These are phyloP conservation scores for Coptodon bakossiorum DNA, from an alignment of 2,113 vertebrate species.

Conservation along the genomic window DNA sequence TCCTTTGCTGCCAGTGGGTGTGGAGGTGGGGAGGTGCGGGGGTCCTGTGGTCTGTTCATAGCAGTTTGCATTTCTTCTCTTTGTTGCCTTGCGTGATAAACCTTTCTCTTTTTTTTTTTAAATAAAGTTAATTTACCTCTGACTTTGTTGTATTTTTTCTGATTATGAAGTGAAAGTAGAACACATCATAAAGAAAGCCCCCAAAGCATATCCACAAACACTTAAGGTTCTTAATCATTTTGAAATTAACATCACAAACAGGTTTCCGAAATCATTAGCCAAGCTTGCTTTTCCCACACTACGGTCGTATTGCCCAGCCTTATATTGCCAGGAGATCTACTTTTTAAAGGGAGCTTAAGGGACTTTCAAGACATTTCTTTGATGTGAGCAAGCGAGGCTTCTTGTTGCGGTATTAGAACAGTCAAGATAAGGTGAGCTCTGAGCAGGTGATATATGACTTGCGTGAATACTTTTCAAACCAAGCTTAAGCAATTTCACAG, in stretches of 20 bases:
- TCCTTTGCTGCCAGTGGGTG: constrained; percentile 75
- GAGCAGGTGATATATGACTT: constrained; percentile 67
- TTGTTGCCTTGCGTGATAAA: constrained; percentile 89
- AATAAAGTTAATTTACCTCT: constrained; percentile 86
- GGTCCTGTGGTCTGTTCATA: constrained; percentile 86
- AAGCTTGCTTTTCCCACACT: constrained; percentile 63
- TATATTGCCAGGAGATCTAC: constrained; percentile 54
- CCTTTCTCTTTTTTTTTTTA: constrained; percentile 58
- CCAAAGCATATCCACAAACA: neutral
- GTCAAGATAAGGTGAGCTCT: constrained; percentile 68
- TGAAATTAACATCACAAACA: constrained; percentile 5
- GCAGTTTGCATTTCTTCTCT: constrained; percentile 85
- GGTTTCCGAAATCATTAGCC: constrained; percentile 26
- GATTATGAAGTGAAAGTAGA: neutral
- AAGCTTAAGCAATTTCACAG: constrained; percentile 69
- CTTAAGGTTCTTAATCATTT: neutral
- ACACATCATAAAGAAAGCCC: neutral
- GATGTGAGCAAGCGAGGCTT: constrained; percentile 67
- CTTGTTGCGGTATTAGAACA: constrained; percentile 48
- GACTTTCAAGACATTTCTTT: constrained; percentile 65
- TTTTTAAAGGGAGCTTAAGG: constrained; percentile 66
- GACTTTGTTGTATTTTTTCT: neutral
- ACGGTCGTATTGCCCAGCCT: neutral
- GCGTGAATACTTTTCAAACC: constrained; percentile 51
- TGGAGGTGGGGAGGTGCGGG: neutral